Evolutionary conservation across 2,797 vertebrate genomes (phyloP), one percentile per base, ranked within the genome.

Genomic region (Anableps anableps): DNA sequence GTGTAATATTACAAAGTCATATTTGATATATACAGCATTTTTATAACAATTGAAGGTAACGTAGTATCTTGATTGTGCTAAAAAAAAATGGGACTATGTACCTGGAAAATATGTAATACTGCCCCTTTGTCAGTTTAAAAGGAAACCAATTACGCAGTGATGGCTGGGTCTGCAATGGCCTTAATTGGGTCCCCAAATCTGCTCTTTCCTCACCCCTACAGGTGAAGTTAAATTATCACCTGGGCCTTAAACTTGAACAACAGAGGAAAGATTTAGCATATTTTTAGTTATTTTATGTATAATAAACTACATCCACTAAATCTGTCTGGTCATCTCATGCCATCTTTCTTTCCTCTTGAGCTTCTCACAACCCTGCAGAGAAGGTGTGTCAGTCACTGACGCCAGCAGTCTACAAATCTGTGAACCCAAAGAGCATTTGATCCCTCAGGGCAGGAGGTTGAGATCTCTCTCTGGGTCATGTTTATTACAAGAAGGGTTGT

Each of bases 401-500:
- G 43, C 84, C 91, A 88, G 72, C 82, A 88, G 82, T 86, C 88
- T 88, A 74, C 66, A 73, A 83, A 83, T 76, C 77, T 83, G 80
- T 84, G 83, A 79, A 75, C 74, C 89, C 81, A 86, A n/a, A 64
- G 60, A 87, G 90, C 83, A 88, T 92, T 92, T 85, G 85, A 81
- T 92, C 90, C n/a, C 79, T 78, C 66, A 19, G 5, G 70, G 80
- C 73, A 82, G 93, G 93, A 92, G 66, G 91, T 78, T 94, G 86
- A 90, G 81, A 90, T 80, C 81, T 89, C 77, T 88, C 87, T 80
- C 84, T 83, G 89, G 89, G 92, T 86, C 89, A 79, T 41, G 81
- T 94, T 93, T 91, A 94, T 93, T 90, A 92, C 80, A 74, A 84
- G 26, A 82, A 74, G 80, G 89, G 89, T 88, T 93, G 74, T 88